phyloP scores from a whole-genome alignment of 2,113 vertebrate species.

The Sciurus niger region DNA sequence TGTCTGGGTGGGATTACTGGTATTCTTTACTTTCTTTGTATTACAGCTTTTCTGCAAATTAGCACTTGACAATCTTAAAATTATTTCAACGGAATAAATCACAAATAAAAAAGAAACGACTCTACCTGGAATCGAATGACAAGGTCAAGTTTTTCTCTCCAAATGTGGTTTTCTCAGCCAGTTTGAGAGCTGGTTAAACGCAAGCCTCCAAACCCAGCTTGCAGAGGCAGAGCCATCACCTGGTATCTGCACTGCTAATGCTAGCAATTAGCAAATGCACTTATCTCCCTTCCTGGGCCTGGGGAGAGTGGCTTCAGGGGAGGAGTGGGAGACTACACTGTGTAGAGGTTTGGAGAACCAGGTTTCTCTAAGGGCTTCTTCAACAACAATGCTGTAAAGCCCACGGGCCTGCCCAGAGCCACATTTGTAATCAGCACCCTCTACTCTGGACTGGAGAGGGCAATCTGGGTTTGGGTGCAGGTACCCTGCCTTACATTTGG shows the following conservation, averaged over 20 bases:
- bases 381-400: not conserved
- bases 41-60: constrained; percentile 26
- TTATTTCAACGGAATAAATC: constrained; percentile 16
- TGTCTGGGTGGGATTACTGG: not conserved
- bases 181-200: not conserved
- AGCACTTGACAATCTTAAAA: constrained; percentile 2
- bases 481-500: not conserved
- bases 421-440: not conserved
- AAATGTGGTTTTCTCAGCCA: not conserved
- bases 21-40: not conserved
- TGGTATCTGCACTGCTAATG: not conserved
- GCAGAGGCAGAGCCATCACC: not conserved
- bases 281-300: not conserved
- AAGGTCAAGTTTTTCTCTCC: not conserved
- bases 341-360: not conserved
- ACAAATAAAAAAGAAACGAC: not conserved
- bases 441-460: not conserved
- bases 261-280: not conserved
- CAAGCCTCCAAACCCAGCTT: not conserved
- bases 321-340: not conserved
- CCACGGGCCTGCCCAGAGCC: not conserved
- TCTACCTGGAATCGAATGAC: not conserved
- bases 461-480: not conserved
- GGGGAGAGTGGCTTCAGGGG: not conserved
- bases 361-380: not conserved